Base-by-base conservation (phyloP, 1,140 invertebrate species). In the Bombus impatiens region DNA sequence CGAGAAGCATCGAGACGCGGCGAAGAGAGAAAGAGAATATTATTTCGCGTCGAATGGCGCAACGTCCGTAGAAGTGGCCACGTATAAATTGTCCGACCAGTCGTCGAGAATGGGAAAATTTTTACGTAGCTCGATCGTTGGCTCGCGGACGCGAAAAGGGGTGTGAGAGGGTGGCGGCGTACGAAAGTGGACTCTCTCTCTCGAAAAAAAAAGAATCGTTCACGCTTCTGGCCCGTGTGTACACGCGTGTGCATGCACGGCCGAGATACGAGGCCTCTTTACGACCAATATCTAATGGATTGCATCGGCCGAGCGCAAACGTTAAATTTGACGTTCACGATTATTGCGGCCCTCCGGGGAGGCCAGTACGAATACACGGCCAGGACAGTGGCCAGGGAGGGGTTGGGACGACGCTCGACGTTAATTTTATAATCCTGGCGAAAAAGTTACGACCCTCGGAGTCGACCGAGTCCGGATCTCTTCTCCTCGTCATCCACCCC, bases 221-320 rank as follows among this genome's bases (percentile, higher is more conserved):
- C 72, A 83, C 80, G 82, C 71, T 68, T 71, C 35, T 53, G 86
- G 57, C n/a, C 40, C 40, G 81, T 75, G 83, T 78, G 78, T 87
- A 67, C 59, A 80, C 80, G 35, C 71, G 81, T 67, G 78, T 89
- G 89, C 90, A 93, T 91, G 86, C 78, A 78, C 81, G 81, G 37
- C 88, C 91, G 92, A 93, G 93, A 93, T 94, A 95, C 90, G 89
- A 93, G 88, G 89, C 88, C 93, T 94, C 92, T 95, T 95, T 94
- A 95, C 93, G 94, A 95, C 94, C 94, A 92, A 95, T 95, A 95
- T 95, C 94, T 95, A 95, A 95, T 95, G 94, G 94, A 95, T 95
- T 95, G 94, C 93, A 94, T 95, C 91, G 93, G 83, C 89, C 90
- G 89, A 92, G 90, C 92, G 91, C 88, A 91, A 90, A 92, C 93